phyloP scores from a whole-genome alignment of 2,113 vertebrate genomes.

The Seriola dumerili region DNA sequence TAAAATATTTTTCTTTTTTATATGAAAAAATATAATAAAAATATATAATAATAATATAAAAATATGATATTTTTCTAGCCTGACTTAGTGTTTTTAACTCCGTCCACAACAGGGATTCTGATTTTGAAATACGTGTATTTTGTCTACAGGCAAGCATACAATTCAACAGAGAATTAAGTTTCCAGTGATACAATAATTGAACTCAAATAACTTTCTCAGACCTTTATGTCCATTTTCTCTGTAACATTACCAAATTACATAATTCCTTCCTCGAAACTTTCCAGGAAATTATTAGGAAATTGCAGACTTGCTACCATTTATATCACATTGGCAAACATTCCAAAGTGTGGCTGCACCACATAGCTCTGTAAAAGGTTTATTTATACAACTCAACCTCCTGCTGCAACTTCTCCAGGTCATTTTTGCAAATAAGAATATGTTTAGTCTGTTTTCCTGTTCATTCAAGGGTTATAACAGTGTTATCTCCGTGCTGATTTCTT shows the following conservation, averaged over 20 bases:
- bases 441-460: not conserved
- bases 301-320: not conserved
- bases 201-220: not conserved
- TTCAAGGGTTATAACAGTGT: constrained; percentile 37
- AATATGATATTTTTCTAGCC: not conserved
- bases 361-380: not conserved
- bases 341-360: not conserved
- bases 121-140: not conserved
- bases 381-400: not conserved
- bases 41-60: too few species aligned
- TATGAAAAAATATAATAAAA: too few species aligned
- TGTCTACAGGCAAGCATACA: not conserved
- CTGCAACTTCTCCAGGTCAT: not conserved
- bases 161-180: not conserved
- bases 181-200: not conserved
- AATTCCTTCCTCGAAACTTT: not conserved
- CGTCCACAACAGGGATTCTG: not conserved
- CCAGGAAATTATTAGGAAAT: constrained; percentile 9
- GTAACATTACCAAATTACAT: not conserved
- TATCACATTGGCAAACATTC: not conserved
- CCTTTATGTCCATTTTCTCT: not conserved
- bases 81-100: not conserved
- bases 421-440: constrained; percentile 5
- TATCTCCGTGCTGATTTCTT: constrained; percentile 40
- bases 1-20: too few species aligned